Conservation (phyloP, 2,888 invertebrate species). For the Gymnocheta viridis region DNA sequence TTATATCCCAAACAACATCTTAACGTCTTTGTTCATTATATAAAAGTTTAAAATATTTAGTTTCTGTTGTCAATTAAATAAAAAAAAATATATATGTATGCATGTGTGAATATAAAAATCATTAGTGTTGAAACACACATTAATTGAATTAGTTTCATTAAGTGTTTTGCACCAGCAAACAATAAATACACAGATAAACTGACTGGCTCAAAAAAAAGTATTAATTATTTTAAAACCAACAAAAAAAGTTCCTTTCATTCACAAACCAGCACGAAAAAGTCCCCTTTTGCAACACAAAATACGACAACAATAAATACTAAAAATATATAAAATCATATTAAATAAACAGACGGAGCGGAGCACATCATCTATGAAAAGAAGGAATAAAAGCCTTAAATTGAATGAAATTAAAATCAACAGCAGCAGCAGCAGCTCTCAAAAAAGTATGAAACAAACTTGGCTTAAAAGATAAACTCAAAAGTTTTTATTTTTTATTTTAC, state of each 20-base stretch:
- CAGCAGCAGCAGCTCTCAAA: constrained; percentile 1
- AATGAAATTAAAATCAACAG: constrained; percentile 61
- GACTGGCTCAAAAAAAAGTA: constrained; percentile 43
- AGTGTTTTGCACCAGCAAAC: constrained; percentile 53
- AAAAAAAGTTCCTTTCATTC: constrained; percentile 63
- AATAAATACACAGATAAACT: constrained; percentile 14
- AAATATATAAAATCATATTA: constrained; percentile 15
- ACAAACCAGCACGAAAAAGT: constrained; percentile 50
- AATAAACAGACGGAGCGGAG: background rate
- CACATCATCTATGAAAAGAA: constrained; percentile 57
- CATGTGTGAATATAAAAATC: constrained; percentile 55
- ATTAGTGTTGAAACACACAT: constrained; percentile 66
- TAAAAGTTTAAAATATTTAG: constrained; percentile 13
- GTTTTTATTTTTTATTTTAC: constrained; percentile 1
- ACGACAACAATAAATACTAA: background rate
- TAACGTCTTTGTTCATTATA: constrained; percentile 5
- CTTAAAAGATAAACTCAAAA: constrained; percentile 61
- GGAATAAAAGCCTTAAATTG: constrained; percentile 63
- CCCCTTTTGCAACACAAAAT: constrained; percentile 44
- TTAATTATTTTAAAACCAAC: constrained; percentile 53
- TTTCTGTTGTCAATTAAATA: constrained; percentile 32
- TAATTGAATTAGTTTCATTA: constrained; percentile 69
- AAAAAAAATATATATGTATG: background rate
- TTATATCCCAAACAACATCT: constrained; percentile 15
- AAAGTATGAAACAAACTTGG: constrained; percentile 44